Base-by-base conservation (phyloP, 1,140 invertebrate species). In the Sitophilus oryzae region DNA sequence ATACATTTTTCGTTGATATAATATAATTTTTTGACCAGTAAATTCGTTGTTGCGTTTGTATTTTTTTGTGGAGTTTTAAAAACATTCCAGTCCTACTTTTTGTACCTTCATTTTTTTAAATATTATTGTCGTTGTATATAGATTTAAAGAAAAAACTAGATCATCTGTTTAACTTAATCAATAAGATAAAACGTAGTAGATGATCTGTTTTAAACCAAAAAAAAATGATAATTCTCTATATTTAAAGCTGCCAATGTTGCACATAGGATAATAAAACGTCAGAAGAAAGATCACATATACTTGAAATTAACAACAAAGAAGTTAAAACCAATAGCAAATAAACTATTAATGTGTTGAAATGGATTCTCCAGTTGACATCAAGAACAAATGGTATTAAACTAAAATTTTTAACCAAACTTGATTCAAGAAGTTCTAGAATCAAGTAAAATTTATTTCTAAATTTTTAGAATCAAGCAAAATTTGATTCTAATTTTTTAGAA, bases 191-290 rank as follows among this genome's bases (percentile, higher is more conserved):
- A 11, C n/a, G 4, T 37, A 8, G 9, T 40, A 40, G 18, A 40
- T 40, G 20, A 20, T 20, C 3, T 19, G 18, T 9, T 1, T 20
- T n/a, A n/a, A n/a, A 16, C 20, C 5, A 42, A 42, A 20, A 42
- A 21, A 42, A 19, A 19, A 5, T 42, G 20, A 42, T n/a, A 42
- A 10, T 42, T 16, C 1, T n/a, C 42, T 20, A 20, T 22, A 19
- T 52, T 43, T 42, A 34, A 44, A 34, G 25, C 34, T 37, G 47
- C 47, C 35, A 38, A 49, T 18, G 14, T 49, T 49, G 30, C 37
- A 49, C 37, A 20, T 38, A 38, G 37, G 21, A 38, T 16, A 47
- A 36, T n/a, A n/a, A n/a, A n/a, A n/a, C n/a, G n/a, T n/a, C n/a
- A 11, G 25, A 30, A 30, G 25, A 11, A 30, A 11, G 25, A 11